Evolutionary conservation across 37 sponge, comb jelly and placozoan genomes (phyloP).

Genomic region (Agelas oroides): DNA sequence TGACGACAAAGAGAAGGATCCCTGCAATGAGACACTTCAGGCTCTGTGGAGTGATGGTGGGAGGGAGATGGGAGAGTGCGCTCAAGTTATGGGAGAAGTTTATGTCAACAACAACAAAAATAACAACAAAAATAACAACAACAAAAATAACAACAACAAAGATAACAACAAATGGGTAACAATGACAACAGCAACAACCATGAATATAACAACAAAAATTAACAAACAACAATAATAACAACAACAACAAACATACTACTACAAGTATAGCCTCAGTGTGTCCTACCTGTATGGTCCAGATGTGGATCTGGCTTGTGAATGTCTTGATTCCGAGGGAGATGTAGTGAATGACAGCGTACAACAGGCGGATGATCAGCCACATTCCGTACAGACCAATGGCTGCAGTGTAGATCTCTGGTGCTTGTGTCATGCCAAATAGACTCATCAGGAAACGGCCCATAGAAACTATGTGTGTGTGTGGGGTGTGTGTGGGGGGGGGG

Average conservation of each 20-base stretch:
- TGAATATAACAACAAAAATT: too few species aligned
- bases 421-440: constrained; percentile 53
- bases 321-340: constrained; percentile 15
- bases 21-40: constrained; percentile 83
- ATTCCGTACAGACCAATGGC: constrained; percentile 88
- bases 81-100: too few species aligned
- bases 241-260: too few species aligned
- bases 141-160: too few species aligned
- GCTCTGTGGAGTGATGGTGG: constrained; percentile 25
- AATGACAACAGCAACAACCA: not conserved
- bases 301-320: constrained; percentile 1
- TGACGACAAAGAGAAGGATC: constrained; percentile 75
- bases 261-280: too few species aligned
- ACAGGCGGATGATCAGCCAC: constrained; percentile 60
- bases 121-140: too few species aligned
- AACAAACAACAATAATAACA: too few species aligned
- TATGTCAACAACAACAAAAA: too few species aligned
- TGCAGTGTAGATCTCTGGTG: constrained; percentile 92
- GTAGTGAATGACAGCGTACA: constrained; percentile 19
- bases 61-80: not conserved
- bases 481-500: not conserved
- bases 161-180: too few species aligned
- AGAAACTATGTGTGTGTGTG: constrained; percentile 53
- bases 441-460: constrained; percentile 78
- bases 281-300: constrained; percentile 54